phyloP scores from a whole-genome alignment of 2,113 vertebrate species.

The Anthoscopus minutus region DNA sequence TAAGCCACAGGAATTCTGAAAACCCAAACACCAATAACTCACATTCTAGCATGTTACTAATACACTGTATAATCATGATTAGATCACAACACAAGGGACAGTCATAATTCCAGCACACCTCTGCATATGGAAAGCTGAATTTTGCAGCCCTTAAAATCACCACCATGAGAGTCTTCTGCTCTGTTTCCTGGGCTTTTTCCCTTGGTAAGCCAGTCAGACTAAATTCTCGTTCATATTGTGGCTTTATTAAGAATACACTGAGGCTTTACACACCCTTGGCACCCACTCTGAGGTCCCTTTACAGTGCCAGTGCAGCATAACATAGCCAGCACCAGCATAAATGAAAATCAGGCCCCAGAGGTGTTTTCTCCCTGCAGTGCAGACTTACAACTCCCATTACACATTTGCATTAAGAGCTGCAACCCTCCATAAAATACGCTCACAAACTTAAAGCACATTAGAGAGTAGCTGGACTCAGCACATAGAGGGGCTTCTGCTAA shows the following conservation, averaged over 20 bases:
- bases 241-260: constrained; percentile 5
- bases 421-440: constrained; percentile 38
- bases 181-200: not conserved
- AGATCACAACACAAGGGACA: not conserved
- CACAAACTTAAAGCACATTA: constrained; percentile 36
- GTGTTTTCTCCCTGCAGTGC: constrained; percentile 36
- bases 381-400: constrained; percentile 37
- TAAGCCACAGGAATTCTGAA: not conserved
- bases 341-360: constrained; percentile 42
- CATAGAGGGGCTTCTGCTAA: not conserved
- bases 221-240: not conserved
- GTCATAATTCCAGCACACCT: not conserved
- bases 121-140: not conserved
- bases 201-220: not conserved
- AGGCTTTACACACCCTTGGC: constrained; percentile 19
- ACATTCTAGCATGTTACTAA: not conserved
- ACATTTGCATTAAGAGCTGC: constrained; percentile 38
- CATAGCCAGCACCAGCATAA: not conserved
- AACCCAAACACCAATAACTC: not conserved
- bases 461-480: constrained; percentile 22
- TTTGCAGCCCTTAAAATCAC: constrained; percentile 31
- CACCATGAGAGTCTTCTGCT: not conserved
- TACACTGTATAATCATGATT: not conserved
- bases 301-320: not conserved
- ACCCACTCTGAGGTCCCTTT: constrained; percentile 24